These are phyloP conservation scores for Hoplodrina blanda DNA, from an alignment of 2,888 invertebrate species.

Conservation along the genomic window DNA sequence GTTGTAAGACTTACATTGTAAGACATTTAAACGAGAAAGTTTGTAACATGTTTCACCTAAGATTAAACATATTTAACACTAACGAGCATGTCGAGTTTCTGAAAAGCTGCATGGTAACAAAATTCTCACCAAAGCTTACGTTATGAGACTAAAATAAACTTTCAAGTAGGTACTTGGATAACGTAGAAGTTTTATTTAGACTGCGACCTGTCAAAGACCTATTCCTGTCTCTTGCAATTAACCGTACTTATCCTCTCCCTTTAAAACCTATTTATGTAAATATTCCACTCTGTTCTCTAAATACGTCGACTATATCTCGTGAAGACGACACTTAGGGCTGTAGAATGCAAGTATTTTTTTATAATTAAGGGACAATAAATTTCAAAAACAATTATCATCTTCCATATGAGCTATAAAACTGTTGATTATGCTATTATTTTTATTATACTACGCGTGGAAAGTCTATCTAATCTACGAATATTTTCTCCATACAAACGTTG, in stretches of 20 bases:
- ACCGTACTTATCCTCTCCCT: not conserved
- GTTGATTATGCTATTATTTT: too few species aligned
- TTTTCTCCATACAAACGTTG: too few species aligned
- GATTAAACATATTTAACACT: not conserved
- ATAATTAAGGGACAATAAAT: too few species aligned
- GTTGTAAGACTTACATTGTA: not conserved
- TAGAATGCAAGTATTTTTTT: too few species aligned
- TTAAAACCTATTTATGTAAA: too few species aligned
- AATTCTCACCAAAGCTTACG: not conserved
- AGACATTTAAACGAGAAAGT: not conserved
- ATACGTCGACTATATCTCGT: too few species aligned
- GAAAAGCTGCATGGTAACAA: not conserved
- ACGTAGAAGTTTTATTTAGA: not conserved
- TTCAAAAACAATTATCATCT: too few species aligned
- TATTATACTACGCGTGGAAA: too few species aligned
- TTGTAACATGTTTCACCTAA: not conserved
- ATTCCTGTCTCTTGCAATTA: conserved; percentile 30
- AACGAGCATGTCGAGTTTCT: conserved; percentile 1
- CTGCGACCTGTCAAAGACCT: not conserved
- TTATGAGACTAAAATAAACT: conserved; percentile 1
- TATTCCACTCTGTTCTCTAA: too few species aligned
- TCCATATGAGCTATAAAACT: too few species aligned
- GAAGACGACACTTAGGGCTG: too few species aligned
- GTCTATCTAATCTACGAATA: too few species aligned
- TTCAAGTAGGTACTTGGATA: not conserved